A percentile compares a stretch with the other conserved stretches of the same genome.
Evolutionary conservation across 2,888 invertebrate species (phyloP).

Genomic region (Laspeyria flexula): DNA sequence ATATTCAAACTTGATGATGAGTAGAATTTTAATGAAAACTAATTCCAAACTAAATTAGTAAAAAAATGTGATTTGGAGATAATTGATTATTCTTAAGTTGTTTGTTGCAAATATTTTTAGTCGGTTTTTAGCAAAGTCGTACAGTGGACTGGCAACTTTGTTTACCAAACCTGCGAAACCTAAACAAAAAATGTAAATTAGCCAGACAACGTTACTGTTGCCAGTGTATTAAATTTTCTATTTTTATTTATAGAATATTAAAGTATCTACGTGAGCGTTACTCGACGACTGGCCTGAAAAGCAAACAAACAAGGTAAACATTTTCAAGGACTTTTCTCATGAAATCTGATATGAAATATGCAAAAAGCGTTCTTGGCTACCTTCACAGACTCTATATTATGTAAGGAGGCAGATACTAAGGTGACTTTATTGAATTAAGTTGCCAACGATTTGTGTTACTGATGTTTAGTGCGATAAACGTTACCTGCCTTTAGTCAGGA

Average conservation of each 20-base stretch:
- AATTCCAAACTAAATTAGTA: too few species aligned
- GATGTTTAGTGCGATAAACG: slow-evolving; percentile 13
- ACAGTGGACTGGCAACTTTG: background rate
- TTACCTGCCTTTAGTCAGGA: background rate
- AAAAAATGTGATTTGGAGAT: too few species aligned
- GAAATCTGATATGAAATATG: slow-evolving; percentile 62
- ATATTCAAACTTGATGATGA: too few species aligned
- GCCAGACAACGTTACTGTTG: slow-evolving; percentile 1
- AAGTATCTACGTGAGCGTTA: slow-evolving; percentile 8
- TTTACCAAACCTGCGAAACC: background rate
- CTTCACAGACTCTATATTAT: slow-evolving; percentile 37
- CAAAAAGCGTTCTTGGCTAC: slow-evolving; percentile 51
- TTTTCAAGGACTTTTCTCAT: slow-evolving; percentile 43
- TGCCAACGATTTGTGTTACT: slow-evolving; percentile 27
- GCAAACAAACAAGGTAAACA: slow-evolving; percentile 41
- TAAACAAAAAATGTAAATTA: slow-evolving; percentile 5
- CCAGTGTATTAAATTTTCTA: slow-evolving; percentile 15
- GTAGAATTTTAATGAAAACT: too few species aligned
- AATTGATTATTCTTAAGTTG: too few species aligned
- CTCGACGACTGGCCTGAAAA: slow-evolving; percentile 13
- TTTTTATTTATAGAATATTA: slow-evolving; percentile 27
- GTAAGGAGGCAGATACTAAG: slow-evolving; percentile 27
- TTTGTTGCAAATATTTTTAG: too few species aligned
- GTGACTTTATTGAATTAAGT: slow-evolving; percentile 48
- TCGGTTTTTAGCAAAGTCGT: background rate